Conservation (phyloP, 2,888 invertebrate species). For the Tetragnatha montana region DNA sequence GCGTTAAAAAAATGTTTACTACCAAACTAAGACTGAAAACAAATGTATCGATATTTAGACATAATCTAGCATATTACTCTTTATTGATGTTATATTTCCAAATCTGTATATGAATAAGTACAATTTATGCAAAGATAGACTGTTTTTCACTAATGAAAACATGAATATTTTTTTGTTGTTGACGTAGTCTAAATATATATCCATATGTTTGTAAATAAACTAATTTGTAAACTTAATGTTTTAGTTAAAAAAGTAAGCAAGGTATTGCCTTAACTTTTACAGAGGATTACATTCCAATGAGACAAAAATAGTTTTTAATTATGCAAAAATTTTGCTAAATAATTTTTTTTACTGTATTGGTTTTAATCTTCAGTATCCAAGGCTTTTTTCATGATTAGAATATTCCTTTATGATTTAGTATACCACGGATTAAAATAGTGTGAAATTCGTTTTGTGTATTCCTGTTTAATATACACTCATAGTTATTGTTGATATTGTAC, state of each 20-base stretch:
- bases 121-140: background rate
- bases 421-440: background rate
- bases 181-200: slow-evolving; percentile 1
- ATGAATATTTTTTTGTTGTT: background rate
- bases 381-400: background rate
- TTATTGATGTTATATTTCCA: background rate
- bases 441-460: slow-evolving; percentile 52
- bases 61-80: background rate
- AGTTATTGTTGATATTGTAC: slow-evolving; percentile 65
- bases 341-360: background rate
- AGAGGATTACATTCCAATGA: background rate
- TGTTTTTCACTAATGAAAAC: background rate
- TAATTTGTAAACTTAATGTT: background rate
- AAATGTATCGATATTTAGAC: background rate
- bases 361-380: background rate
- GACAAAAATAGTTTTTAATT: too few species aligned
- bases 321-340: background rate
- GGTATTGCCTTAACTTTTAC: slow-evolving; percentile 3
- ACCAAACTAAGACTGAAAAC: background rate
- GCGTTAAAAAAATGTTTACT: background rate
- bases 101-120: background rate
- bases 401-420: background rate
- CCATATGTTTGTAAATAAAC: background rate
- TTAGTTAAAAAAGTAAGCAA: background rate
- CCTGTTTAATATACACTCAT: slow-evolving; percentile 55